Conservation (phyloP, 1,140 invertebrate species). For the Drosophila setifemur region DNA sequence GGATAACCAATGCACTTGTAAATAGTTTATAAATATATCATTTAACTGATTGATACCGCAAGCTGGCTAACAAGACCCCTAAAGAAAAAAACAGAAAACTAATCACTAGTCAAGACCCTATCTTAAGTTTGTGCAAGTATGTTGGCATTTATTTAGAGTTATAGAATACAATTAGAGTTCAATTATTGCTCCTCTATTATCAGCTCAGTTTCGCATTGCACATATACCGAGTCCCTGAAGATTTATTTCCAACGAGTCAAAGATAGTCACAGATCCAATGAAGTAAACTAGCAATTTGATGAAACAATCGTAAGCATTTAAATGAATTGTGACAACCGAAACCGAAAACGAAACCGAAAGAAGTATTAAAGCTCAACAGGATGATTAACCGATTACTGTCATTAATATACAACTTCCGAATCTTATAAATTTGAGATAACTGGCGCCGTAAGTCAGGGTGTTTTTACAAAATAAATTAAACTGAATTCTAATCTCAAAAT, state of each 20-base stretch:
- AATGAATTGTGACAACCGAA: constrained; percentile 46
- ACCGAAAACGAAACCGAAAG: constrained; percentile 52
- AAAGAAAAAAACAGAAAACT: background rate
- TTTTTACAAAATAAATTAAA: constrained; percentile 23
- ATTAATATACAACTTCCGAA: constrained; percentile 50
- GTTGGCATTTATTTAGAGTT: constrained; percentile 47
- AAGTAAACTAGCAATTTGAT: constrained; percentile 29
- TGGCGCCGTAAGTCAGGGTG: background rate
- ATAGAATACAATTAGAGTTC: constrained; percentile 25
- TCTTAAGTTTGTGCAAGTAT: constrained; percentile 15
- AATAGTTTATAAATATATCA: constrained; percentile 75
- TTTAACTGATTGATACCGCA: constrained; percentile 47
- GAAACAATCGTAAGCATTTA: constrained; percentile 72
- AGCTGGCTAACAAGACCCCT: constrained; percentile 30
- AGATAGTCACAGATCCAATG: constrained; percentile 20
- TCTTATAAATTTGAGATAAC: constrained; percentile 22
- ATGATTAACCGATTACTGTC: constrained; percentile 47
- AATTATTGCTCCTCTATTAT: constrained; percentile 36
- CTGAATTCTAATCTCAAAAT: constrained; percentile 50
- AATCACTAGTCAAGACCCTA: background rate
- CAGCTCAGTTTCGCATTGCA: constrained; percentile 40
- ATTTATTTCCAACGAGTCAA: constrained; percentile 24
- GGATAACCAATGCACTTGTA: constrained; percentile 81
- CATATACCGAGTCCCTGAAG: constrained; percentile 26
- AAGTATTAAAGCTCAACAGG: constrained; percentile 72